phyloP scores from a whole-genome alignment of 2,797 vertebrate genomes.

The Alauda arvensis region DNA sequence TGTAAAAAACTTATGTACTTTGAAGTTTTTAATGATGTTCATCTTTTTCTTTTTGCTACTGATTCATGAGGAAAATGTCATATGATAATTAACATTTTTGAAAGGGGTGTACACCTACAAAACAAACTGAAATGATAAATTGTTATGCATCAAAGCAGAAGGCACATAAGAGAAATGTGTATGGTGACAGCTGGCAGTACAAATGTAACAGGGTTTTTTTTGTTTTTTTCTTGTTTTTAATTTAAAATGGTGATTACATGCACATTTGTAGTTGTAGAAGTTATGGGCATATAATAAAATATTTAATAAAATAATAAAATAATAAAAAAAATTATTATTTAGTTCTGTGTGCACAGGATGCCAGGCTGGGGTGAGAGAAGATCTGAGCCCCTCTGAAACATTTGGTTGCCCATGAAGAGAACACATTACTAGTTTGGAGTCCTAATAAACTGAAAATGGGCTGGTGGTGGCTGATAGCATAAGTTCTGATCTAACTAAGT shows the following conservation, averaged over 20 bases:
- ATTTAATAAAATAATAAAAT: too few species aligned
- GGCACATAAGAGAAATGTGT: rapidly evolving
- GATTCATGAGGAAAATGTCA: not conserved
- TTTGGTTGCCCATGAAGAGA: not conserved
- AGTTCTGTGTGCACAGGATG: not conserved
- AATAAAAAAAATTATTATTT: not conserved
- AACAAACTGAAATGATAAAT: not conserved
- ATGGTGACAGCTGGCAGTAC: not conserved
- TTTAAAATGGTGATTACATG: not conserved
- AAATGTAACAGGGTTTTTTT: not conserved
- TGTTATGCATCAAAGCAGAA: not conserved
- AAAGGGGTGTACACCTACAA: not conserved
- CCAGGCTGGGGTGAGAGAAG: not conserved
- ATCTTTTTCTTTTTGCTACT: not conserved
- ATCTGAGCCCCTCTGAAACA: not conserved
- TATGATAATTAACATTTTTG: not conserved
- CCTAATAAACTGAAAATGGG: not conserved
- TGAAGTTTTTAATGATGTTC: not conserved
- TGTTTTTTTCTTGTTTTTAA: not conserved
- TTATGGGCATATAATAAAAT: not conserved
- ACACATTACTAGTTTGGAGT: not conserved
- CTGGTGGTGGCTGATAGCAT: not conserved
- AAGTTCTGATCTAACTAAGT: not conserved
- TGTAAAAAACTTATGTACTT: not conserved
- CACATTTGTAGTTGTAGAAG: not conserved